A percentile compares a stretch with the other conserved stretches of the same genome.
Conservation (phyloP, 2,113 vertebrate species). For the Sylvicapra grimmia region DNA sequence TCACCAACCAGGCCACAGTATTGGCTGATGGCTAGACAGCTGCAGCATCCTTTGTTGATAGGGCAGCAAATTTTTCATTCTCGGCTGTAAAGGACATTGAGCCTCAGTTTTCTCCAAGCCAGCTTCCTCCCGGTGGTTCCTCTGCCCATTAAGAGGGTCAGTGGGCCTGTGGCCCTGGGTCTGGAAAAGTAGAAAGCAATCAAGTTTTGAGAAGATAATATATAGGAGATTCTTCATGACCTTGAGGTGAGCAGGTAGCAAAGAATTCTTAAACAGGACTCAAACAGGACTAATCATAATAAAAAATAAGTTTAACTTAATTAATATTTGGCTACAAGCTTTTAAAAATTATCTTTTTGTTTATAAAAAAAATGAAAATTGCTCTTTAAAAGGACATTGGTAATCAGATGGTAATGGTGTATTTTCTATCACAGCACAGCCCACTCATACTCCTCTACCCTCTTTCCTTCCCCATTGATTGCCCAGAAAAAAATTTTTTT, state of each 20-base stretch:
- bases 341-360: neutral
- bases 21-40: neutral
- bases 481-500: neutral
- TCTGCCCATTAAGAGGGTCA: neutral
- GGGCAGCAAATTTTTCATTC: neutral
- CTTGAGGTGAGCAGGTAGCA: neutral
- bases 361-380: neutral
- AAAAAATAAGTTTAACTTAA: neutral
- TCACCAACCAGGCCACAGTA: neutral
- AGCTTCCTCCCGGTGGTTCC: neutral
- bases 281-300: neutral
- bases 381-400: neutral
- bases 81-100: neutral
- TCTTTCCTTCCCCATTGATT: neutral
- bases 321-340: neutral
- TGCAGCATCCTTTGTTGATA: neutral
- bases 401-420: neutral
- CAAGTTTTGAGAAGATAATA: neutral
- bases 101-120: neutral
- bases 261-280: neutral
- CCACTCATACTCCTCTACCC: neutral
- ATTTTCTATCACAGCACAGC: neutral
- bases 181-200: neutral
- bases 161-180: neutral
- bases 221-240: neutral